phyloP scores from a whole-genome alignment of 2,888 invertebrate genomes.

The Yponomeuta malinellus region DNA sequence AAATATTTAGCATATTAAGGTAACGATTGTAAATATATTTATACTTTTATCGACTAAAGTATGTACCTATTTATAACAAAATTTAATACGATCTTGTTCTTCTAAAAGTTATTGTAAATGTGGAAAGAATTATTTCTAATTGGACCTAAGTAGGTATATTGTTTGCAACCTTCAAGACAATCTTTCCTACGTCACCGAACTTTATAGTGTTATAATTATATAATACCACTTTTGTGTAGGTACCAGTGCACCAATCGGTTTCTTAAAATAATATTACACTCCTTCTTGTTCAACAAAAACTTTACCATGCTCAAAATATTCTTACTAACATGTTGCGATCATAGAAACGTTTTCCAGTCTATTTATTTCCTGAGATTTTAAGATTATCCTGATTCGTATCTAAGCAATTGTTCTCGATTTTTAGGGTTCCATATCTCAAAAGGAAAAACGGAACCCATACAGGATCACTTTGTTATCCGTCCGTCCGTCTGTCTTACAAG shows the following conservation, averaged over 20 bases:
- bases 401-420: no score
- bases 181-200: conserved; percentile 30
- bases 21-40: conserved; percentile 74
- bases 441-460: no score
- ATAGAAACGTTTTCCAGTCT: neutral
- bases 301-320: conserved; percentile 4
- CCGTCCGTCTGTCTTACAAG: no score
- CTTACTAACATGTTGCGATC: neutral
- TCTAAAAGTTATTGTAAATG: conserved; percentile 55
- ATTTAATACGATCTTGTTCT: conserved; percentile 73
- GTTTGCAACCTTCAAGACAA: conserved; percentile 26
- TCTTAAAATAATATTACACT: conserved; percentile 19
- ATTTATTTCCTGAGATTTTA: neutral
- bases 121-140: conserved; percentile 45
- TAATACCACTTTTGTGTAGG: conserved; percentile 43
- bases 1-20: conserved; percentile 46
- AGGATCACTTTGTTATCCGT: no score
- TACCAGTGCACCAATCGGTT: conserved; percentile 47
- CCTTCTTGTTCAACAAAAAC: neutral
- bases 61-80: conserved; percentile 56
- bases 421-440: no score
- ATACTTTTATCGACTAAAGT: conserved; percentile 62
- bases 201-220: conserved; percentile 27
- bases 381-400: no score
- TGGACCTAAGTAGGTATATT: conserved; percentile 12